Percentiles rank a stretch among this genome's conserved stretches.
phyloP scores from a whole-genome alignment of 2,797 vertebrate genomes.

The Emys orbicularis region DNA sequence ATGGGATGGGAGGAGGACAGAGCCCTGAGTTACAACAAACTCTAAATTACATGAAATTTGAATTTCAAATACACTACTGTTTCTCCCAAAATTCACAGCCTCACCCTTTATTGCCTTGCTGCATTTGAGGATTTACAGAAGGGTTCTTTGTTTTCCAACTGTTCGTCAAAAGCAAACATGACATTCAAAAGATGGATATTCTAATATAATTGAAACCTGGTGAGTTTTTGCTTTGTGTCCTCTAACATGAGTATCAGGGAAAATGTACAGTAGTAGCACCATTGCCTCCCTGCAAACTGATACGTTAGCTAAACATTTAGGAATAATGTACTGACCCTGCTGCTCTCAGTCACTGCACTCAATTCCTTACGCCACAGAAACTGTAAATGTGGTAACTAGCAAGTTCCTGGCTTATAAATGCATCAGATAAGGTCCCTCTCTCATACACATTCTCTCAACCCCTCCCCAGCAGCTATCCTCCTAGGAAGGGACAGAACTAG shows the following conservation, averaged over 20 bases:
- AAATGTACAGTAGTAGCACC: constrained; percentile 33
- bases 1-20: background rate
- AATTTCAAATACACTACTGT: constrained; percentile 32
- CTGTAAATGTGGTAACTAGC: constrained; percentile 55
- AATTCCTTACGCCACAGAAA: constrained; percentile 58
- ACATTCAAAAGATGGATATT: constrained; percentile 44
- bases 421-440: constrained; percentile 17
- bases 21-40: constrained; percentile 45
- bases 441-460: constrained; percentile 32
- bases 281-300: constrained; percentile 52
- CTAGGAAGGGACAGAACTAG: constrained; percentile 27
- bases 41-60: constrained; percentile 17
- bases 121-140: background rate
- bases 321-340: constrained; percentile 59
- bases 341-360: constrained; percentile 41
- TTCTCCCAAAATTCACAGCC: constrained; percentile 45
- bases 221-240: constrained; percentile 53
- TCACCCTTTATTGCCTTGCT: constrained; percentile 1
- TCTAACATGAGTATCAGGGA: background rate
- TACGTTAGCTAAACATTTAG: constrained; percentile 59
- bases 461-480: constrained; percentile 55
- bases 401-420: constrained; percentile 47
- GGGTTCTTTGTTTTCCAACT: background rate
- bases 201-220: constrained; percentile 58
- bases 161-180: constrained; percentile 30